Evolutionary conservation across 2,113 vertebrate genomes (phyloP).

Genomic region (Physeter macrocephalus): DNA sequence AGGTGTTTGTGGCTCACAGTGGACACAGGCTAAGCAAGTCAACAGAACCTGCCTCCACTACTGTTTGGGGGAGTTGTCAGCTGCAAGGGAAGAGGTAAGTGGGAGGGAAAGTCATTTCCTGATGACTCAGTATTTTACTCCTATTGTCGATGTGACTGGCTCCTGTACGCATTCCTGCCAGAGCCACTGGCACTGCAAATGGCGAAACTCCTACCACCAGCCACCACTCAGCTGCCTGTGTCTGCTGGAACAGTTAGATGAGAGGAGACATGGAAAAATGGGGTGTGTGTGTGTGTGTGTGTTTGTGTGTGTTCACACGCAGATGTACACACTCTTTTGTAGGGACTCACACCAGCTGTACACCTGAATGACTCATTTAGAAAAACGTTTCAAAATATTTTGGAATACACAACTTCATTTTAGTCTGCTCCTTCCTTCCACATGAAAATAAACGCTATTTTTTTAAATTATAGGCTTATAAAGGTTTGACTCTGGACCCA

Average conservation of each 20-base stretch:
- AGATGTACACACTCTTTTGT: fast-evolving
- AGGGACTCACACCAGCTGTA: neutral
- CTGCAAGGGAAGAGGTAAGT: neutral
- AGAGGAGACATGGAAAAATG: neutral
- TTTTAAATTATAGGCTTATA: neutral
- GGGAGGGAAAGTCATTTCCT: neutral
- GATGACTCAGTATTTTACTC: neutral
- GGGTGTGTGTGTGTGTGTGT: neutral
- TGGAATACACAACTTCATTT: neutral
- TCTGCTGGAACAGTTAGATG: neutral
- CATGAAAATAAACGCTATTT: neutral
- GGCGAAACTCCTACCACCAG: neutral
- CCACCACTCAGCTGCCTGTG: neutral
- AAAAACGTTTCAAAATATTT: neutral
- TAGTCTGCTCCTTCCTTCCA: neutral
- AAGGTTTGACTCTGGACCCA: neutral
- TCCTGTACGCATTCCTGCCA: neutral
- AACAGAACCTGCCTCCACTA: neutral
- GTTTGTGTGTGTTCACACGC: fast-evolving
- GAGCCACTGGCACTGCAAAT: neutral
- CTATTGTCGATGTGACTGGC: neutral
- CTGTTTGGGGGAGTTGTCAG: neutral
- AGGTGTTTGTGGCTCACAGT: neutral
- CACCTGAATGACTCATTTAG: neutral
- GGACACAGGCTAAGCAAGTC: neutral